These are phyloP conservation scores for Pantherophis guttatus DNA, from an alignment of 2,113 vertebrate species.

Conservation along the genomic window DNA sequence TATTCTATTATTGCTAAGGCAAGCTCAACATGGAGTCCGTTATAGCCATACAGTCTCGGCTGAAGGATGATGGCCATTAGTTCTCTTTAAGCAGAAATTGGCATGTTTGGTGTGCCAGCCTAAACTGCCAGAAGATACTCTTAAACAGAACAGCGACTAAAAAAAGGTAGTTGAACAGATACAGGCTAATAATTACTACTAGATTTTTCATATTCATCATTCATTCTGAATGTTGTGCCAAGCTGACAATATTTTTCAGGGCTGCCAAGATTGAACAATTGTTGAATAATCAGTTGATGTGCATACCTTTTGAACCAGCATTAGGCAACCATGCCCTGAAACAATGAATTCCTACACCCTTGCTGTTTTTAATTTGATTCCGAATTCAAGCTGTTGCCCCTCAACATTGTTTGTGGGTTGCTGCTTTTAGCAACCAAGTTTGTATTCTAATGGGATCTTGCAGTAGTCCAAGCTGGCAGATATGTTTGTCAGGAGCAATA, in stretches of 20 bases:
- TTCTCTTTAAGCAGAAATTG: not conserved
- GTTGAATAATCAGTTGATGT: not conserved
- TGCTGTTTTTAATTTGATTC: conserved; percentile 7
- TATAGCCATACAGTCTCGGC: not conserved
- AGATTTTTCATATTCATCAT: not conserved
- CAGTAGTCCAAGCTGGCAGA: not conserved
- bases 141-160: not conserved
- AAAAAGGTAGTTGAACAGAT: not conserved
- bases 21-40: not conserved
- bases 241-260: not conserved
- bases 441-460: conserved; percentile 11
- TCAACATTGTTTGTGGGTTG: conserved; percentile 15
- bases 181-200: not conserved
- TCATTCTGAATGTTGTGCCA: not conserved
- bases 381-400: conserved; percentile 7
- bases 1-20: not conserved
- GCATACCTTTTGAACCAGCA: not conserved
- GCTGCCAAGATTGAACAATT: not conserved
- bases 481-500: accelerated
- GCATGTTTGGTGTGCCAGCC: not conserved
- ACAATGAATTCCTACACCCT: not conserved
- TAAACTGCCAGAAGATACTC: not conserved
- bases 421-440: conserved; percentile 3
- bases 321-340: conserved; percentile 28
- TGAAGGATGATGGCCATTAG: not conserved